phyloP scores from a whole-genome alignment of 2,797 vertebrate species.

The Jordanella pulchra region DNA sequence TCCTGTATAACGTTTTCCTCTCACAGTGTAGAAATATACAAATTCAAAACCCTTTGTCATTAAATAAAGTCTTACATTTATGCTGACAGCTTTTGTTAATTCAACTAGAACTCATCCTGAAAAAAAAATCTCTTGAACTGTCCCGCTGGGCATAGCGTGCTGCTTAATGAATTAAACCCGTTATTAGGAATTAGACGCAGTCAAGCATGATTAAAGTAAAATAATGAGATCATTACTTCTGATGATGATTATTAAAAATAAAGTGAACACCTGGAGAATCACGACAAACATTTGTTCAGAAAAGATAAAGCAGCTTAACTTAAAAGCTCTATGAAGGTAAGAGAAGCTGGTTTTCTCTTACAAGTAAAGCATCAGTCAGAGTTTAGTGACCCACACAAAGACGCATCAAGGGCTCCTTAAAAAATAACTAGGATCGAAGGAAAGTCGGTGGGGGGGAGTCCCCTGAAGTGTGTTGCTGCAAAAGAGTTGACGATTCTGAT shows the following conservation, averaged over 20 bases:
- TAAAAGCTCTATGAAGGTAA: not conserved
- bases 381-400: not conserved
- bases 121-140: not conserved
- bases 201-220: not conserved
- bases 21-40: not conserved
- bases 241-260: not conserved
- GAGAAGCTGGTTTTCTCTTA: not conserved
- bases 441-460: not conserved
- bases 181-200: not conserved
- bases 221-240: not conserved
- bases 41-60: not conserved
- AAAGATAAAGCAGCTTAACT: not conserved
- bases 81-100: not conserved
- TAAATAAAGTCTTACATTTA: not conserved
- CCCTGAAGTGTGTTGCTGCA: not conserved
- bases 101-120: not conserved
- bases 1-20: not conserved
- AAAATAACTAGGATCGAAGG: too few relatives aligned
- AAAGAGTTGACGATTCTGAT: not conserved
- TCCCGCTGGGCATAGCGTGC: not conserved
- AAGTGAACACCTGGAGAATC: not conserved
- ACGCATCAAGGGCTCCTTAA: not conserved
- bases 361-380: not conserved
- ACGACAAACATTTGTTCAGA: too few relatives aligned
- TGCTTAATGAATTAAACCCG: not conserved